Evolutionary conservation across 1,140 invertebrate species (phyloP).

Genomic region (Protaetia brevitarsis): DNA sequence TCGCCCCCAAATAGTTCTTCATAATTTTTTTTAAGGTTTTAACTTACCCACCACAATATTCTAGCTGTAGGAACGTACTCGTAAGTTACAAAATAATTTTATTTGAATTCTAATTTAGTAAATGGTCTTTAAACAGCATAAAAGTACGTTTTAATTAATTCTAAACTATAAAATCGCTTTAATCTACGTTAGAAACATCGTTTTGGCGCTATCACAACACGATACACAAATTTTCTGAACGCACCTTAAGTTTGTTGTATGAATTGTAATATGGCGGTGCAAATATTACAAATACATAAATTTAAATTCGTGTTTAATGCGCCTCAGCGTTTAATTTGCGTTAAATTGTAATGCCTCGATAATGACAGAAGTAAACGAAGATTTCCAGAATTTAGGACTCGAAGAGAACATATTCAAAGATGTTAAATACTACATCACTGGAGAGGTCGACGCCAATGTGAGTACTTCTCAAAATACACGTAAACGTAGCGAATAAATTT

Average conservation of each 20-base stretch:
- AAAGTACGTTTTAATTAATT: too few relatives aligned
- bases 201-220: too few relatives aligned
- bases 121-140: too few relatives aligned
- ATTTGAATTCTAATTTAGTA: too few relatives aligned
- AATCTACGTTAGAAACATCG: not conserved
- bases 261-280: constrained; percentile 3
- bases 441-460: constrained; percentile 65
- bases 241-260: too few relatives aligned
- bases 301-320: constrained; percentile 10
- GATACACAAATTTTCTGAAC: constrained; percentile 4
- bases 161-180: too few relatives aligned
- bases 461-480: not conserved
- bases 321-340: not conserved
- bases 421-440: constrained; percentile 70
- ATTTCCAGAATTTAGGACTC: constrained; percentile 36
- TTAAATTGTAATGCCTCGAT: constrained; percentile 15
- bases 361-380: constrained; percentile 38
- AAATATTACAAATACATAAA: not conserved
- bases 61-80: too few relatives aligned
- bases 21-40: too few relatives aligned
- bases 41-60: too few relatives aligned
- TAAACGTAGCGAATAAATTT: too few relatives aligned
- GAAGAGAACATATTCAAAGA: constrained; percentile 56
- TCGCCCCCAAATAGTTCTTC: too few relatives aligned
- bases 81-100: too few relatives aligned